Evolutionary conservation across 2,113 vertebrate species (phyloP).

Genomic region (Danionella cerebrum): DNA sequence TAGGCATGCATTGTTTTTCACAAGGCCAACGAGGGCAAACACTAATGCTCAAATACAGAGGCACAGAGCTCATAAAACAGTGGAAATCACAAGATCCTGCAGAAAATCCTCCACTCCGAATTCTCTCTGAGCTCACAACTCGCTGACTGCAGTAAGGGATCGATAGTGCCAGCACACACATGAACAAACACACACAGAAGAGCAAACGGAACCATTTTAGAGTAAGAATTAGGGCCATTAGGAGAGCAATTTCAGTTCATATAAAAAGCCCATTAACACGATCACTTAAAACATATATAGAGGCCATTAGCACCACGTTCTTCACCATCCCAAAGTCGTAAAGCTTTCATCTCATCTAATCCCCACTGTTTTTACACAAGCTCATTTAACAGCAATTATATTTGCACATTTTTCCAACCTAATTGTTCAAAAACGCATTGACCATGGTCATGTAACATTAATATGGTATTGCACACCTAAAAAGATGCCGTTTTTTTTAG

Average conservation of each 20-base stretch:
- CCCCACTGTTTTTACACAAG: conserved; percentile 25
- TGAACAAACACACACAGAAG: conserved; percentile 1
- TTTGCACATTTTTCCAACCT: background rate
- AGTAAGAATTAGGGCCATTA: conserved; percentile 52
- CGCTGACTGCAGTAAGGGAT: conserved; percentile 49
- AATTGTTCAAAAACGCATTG: background rate
- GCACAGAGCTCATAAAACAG: conserved; percentile 57
- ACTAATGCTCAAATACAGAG: conserved; percentile 26
- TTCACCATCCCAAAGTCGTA: conserved; percentile 39
- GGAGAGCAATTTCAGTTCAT: conserved; percentile 46
- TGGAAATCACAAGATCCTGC: conserved; percentile 66
- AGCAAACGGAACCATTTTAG: conserved; percentile 53
- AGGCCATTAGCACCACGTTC: conserved; percentile 43
- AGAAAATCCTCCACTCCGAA: conserved; percentile 50
- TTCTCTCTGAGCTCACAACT: conserved; percentile 39
- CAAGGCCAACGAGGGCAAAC: conserved; percentile 20
- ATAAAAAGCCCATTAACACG: conserved; percentile 50
- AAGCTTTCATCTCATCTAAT: background rate
- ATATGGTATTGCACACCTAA: background rate
- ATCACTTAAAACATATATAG: conserved; percentile 56
- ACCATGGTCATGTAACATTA: background rate
- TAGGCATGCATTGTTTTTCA: conserved; percentile 24
- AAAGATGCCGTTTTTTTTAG: too few relatives aligned
- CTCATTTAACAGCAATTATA: conserved; percentile 24
- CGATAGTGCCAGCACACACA: conserved; percentile 47